These are phyloP conservation scores for Mormyrus proboscirostris DNA, from an alignment of 2,797 vertebrate species.

Conservation along the genomic window DNA sequence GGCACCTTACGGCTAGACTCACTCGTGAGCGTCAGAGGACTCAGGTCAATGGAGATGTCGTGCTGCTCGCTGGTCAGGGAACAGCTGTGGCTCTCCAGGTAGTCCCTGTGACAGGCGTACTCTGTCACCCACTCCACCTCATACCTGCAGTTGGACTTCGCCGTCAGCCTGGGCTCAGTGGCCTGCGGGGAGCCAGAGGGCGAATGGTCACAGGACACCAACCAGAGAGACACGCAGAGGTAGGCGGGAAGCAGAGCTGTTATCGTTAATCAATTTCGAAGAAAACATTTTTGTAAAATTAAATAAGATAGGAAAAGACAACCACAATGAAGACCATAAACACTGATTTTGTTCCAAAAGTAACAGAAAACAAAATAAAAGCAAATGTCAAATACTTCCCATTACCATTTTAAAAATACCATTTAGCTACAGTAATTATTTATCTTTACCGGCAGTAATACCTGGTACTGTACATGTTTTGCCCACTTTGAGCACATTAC, in stretches of 20 bases:
- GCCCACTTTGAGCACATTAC: background rate
- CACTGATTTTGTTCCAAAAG: background rate
- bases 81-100: slow-evolving; percentile 77
- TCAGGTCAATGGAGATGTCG: slow-evolving; percentile 78
- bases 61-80: slow-evolving; percentile 72
- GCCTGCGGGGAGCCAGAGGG: slow-evolving; percentile 53
- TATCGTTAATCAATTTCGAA: background rate
- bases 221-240: background rate
- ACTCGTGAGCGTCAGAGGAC: slow-evolving; percentile 52
- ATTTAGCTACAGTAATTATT: background rate
- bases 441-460: background rate
- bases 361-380: background rate
- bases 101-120: slow-evolving; percentile 90
- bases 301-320: background rate
- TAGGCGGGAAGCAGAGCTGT: background rate
- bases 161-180: slow-evolving; percentile 75
- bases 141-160: slow-evolving; percentile 78
- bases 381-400: background rate
- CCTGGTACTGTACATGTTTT: background rate
- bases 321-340: background rate
- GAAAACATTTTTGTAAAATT: background rate
- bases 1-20: background rate
- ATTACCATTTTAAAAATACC: background rate
- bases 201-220: background rate
- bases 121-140: slow-evolving; percentile 93